Evolutionary conservation across 2,113 vertebrate genomes (phyloP).

Genomic region (Ictalurus punctatus): DNA sequence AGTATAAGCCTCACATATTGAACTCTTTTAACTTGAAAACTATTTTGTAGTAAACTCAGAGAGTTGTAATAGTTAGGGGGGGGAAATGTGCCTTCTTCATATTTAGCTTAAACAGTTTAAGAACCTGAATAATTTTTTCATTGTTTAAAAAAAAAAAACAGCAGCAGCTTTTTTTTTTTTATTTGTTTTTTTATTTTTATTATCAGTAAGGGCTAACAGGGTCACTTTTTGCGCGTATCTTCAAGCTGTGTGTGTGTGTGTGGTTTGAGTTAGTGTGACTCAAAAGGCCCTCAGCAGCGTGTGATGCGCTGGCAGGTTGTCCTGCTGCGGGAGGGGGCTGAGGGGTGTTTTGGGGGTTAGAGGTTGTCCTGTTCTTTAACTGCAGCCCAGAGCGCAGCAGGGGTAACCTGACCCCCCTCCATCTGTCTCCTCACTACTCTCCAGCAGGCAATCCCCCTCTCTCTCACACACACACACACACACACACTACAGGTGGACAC

Average conservation of each 20-base stretch:
- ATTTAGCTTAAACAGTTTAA: not conserved
- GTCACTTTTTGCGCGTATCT: not conserved
- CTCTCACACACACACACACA: not conserved
- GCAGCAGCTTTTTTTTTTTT: not conserved
- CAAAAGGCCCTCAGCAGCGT: not conserved
- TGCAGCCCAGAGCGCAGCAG: constrained; percentile 63
- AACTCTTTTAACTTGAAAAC: not conserved
- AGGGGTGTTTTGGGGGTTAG: constrained; percentile 40
- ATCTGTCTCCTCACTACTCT: constrained; percentile 78
- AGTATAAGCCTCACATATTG: not conserved
- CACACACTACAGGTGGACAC: constrained; percentile 47
- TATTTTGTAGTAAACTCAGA: not conserved
- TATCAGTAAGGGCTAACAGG: not conserved
- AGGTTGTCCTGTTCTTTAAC: constrained; percentile 68
- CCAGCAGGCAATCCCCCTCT: constrained; percentile 21
- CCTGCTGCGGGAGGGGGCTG: constrained; percentile 32
- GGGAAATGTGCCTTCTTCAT: not conserved
- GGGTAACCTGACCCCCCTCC: constrained; percentile 78
- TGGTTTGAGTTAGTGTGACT: not conserved
- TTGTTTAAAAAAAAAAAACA: not conserved
- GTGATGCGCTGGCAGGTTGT: constrained; percentile 41
- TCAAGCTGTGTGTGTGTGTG: not conserved
- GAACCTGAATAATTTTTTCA: not conserved
- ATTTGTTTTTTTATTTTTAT: no score
- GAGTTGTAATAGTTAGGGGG: not conserved